phyloP scores from a whole-genome alignment of 2,797 vertebrate genomes.

The Danio choprae region DNA sequence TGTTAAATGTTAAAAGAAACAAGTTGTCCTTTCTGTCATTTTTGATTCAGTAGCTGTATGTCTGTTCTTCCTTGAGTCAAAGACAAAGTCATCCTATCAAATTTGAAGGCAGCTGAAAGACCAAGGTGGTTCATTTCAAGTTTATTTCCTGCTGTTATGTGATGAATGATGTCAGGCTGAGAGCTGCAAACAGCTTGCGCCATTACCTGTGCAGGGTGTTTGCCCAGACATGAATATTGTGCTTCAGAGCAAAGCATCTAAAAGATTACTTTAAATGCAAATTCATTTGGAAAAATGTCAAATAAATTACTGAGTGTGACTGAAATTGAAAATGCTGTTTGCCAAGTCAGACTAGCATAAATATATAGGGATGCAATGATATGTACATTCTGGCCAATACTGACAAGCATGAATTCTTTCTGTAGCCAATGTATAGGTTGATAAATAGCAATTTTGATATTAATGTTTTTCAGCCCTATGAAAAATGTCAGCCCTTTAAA shows the following conservation, averaged over 20 bases:
- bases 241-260: not conserved
- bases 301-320: not conserved
- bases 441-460: too few relatives aligned
- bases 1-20: not conserved
- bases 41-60: not conserved
- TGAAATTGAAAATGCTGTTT: conserved; percentile 2
- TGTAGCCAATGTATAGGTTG: too few relatives aligned
- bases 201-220: not conserved
- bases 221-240: not conserved
- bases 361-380: too few relatives aligned
- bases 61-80: not conserved
- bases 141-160: conserved; percentile 6
- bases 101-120: conserved; percentile 2
- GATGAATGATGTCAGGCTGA: not conserved
- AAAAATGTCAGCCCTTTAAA: too few relatives aligned
- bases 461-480: too few relatives aligned
- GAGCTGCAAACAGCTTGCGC: not conserved
- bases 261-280: not conserved
- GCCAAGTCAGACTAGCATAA: not conserved
- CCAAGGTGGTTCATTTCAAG: not conserved
- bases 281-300: not conserved
- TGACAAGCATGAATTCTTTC: too few relatives aligned
- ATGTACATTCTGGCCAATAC: too few relatives aligned
- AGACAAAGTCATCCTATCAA: conserved; percentile 1
- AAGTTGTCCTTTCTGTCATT: not conserved